phyloP scores from a whole-genome alignment of 1,140 invertebrate species.

The Dreissena polymorpha region DNA sequence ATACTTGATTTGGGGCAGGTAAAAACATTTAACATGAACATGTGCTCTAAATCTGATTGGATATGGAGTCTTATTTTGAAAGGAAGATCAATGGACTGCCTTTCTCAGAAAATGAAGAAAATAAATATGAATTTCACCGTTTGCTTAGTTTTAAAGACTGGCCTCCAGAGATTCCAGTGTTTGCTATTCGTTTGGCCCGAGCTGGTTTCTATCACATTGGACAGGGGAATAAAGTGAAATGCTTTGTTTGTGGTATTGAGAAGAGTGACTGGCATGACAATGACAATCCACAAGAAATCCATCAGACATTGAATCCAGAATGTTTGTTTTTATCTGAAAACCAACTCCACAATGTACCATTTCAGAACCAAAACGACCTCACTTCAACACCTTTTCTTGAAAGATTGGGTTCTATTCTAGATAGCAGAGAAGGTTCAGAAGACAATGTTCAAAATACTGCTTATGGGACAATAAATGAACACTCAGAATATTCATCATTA shows the following conservation, averaged over 20 bases:
- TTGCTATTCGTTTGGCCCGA: conserved; percentile 28
- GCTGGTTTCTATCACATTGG: conserved; percentile 60
- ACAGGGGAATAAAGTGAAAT: conserved; percentile 55
- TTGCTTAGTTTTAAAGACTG: conserved; percentile 41
- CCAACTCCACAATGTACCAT: conserved; percentile 9
- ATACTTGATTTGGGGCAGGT: no score
- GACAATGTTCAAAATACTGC: background rate
- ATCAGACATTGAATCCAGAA: conserved; percentile 36
- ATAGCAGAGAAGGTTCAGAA: background rate
- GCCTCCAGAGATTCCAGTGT: conserved; percentile 34
- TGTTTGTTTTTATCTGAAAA: conserved; percentile 37
- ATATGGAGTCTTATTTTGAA: conserved; percentile 47
- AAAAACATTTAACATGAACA: no score
- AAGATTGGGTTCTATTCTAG: conserved; percentile 1
- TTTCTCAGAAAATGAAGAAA: conserved; percentile 50
- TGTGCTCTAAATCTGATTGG: background rate
- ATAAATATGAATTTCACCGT: conserved; percentile 39
- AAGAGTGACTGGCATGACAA: conserved; percentile 32
- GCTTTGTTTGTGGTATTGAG: conserved; percentile 49
- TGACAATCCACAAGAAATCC: conserved; percentile 50
- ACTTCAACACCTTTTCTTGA: background rate
- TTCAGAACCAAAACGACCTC: background rate
- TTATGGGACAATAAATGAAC: background rate
- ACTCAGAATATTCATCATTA: no score
- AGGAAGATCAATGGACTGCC: conserved; percentile 23